A percentile compares a stretch with the other conserved stretches of the same genome.
These are phyloP conservation scores for Dioctria linearis DNA, from an alignment of 2,888 invertebrate species.

Conservation along the genomic window DNA sequence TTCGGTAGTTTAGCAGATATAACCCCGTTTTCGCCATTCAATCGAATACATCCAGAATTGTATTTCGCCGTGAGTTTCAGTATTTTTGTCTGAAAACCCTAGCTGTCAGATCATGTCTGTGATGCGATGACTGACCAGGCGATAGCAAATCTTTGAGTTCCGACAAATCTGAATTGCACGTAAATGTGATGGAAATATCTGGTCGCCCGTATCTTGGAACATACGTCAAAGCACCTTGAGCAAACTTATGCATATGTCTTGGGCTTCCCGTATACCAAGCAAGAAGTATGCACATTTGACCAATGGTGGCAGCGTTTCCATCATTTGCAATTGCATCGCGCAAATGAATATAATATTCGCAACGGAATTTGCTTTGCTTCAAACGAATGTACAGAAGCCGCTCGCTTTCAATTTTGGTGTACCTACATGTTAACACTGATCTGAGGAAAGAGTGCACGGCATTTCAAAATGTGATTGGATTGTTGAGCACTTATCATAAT, in stretches of 20 bases:
- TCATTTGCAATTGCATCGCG: conserved; percentile 63
- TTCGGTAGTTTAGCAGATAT: conserved; percentile 62
- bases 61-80: conserved; percentile 55
- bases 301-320: conserved; percentile 59
- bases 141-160: conserved; percentile 43
- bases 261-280: conserved; percentile 58
- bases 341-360: conserved; percentile 65
- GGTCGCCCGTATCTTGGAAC: conserved; percentile 56
- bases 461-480: conserved; percentile 60
- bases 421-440: conserved; percentile 57
- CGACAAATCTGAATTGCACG: conserved; percentile 32
- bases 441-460: conserved; percentile 64
- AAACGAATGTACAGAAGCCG: conserved; percentile 63
- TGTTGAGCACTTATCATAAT: conserved; percentile 56
- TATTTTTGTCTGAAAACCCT: conserved; percentile 60
- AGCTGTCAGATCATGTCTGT: conserved; percentile 53
- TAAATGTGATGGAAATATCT: conserved; percentile 56
- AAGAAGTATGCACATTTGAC: conserved; percentile 57
- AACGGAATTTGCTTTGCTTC: conserved; percentile 63
- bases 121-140: conserved; percentile 31
- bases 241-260: conserved; percentile 59
- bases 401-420: conserved; percentile 66
- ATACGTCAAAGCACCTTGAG: conserved; percentile 55
- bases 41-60: conserved; percentile 62
- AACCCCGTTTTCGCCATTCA: conserved; percentile 66